Evolutionary conservation across 1,140 invertebrate genomes (phyloP).

Genomic region (Apis florea): DNA sequence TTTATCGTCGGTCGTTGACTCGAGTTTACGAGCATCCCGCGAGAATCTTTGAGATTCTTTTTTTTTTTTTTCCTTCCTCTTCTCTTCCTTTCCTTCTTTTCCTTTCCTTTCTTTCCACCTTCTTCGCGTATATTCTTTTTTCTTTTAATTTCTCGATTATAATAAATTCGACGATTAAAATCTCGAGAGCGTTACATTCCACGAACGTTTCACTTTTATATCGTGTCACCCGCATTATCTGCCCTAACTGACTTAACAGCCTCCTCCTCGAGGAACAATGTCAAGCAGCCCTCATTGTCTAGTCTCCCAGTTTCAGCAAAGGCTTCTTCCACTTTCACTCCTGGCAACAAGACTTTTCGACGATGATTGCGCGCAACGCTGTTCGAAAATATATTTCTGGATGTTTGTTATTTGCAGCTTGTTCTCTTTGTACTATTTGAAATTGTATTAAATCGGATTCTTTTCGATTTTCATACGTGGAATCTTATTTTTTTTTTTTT

Average conservation of each 20-base stretch:
- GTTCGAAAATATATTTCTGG: background rate
- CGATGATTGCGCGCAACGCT: constrained; percentile 1
- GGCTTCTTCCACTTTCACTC: background rate
- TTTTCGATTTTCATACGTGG: too few relatives aligned
- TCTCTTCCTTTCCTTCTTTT: background rate
- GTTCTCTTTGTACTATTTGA: background rate
- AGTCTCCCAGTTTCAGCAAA: background rate
- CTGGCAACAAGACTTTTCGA: constrained; percentile 1
- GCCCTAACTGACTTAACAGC: constrained; percentile 17
- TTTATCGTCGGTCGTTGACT: constrained; percentile 6
- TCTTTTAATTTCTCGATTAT: background rate
- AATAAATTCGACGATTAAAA: constrained; percentile 18
- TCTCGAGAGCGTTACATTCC: background rate
- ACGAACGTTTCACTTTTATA: constrained; percentile 2
- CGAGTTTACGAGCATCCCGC: background rate
- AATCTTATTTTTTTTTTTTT: too few relatives aligned
- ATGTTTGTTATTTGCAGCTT: background rate
- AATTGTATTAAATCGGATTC: too few relatives aligned
- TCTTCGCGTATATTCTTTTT: background rate
- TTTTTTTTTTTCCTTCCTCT: background rate
- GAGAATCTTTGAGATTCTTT: background rate
- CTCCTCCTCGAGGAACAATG: constrained; percentile 13
- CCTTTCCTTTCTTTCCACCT: background rate
- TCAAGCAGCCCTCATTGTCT: constrained; percentile 22
- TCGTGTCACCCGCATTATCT: background rate